Percentiles rank a stretch among this genome's conserved stretches.
Evolutionary conservation across 1,140 invertebrate species (phyloP).

Genomic region (Drosophila tani): DNA sequence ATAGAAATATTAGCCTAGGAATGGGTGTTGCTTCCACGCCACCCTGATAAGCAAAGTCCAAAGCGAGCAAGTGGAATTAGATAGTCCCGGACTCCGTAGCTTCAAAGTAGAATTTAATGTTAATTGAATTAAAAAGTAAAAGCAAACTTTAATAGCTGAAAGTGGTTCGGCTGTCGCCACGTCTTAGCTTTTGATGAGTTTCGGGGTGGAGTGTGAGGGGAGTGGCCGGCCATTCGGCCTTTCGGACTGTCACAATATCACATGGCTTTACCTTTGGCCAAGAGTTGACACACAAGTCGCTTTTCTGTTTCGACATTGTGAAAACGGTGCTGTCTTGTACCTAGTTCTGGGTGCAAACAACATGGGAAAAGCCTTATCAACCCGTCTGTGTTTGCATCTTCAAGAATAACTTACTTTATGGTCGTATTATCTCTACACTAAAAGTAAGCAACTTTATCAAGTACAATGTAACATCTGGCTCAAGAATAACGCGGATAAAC

Average conservation of each 20-base stretch:
- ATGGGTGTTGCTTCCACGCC: slow-evolving; percentile 53
- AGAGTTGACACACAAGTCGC: slow-evolving; percentile 17
- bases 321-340: slow-evolving; percentile 8
- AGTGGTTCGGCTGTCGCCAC: slow-evolving; percentile 38
- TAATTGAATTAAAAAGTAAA: slow-evolving; percentile 66
- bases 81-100: slow-evolving; percentile 8
- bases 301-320: background rate
- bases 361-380: slow-evolving; percentile 5
- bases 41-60: slow-evolving; percentile 49
- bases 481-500: background rate
- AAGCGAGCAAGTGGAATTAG: slow-evolving; percentile 11
- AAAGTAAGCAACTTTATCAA: background rate
- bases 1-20: slow-evolving; percentile 15
- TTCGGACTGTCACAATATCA: slow-evolving; percentile 15
- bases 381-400: background rate
- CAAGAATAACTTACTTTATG: background rate
- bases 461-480: background rate
- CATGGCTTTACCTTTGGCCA: slow-evolving; percentile 12
- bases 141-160: slow-evolving; percentile 66
- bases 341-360: background rate
- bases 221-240: slow-evolving; percentile 10
- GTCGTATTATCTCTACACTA: background rate
- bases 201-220: slow-evolving; percentile 12
- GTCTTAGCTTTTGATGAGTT: slow-evolving; percentile 30
- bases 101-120: slow-evolving; percentile 9